Conservation (phyloP, 2,113 vertebrate genomes). For the Nothocercus nigrocapillus region DNA sequence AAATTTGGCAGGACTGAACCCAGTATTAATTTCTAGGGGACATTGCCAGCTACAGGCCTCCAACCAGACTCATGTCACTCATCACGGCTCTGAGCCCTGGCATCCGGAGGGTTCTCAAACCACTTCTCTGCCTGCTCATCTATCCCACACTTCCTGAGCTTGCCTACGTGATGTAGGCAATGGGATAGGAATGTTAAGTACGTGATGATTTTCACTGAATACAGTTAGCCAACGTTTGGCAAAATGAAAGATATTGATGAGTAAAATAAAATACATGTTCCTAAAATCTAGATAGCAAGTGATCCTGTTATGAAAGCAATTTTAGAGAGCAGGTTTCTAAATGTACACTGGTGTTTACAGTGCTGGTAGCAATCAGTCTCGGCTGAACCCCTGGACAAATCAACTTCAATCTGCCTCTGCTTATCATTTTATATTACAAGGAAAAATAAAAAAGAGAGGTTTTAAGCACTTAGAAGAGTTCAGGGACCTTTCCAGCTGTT, state of each 20-base stretch:
- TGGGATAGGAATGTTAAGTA: not conserved
- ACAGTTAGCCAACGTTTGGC: not conserved
- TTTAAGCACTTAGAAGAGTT: not conserved
- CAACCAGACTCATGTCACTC: no score
- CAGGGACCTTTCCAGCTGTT: not conserved
- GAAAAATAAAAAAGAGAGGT: not conserved
- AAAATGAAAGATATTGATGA: constrained; percentile 7
- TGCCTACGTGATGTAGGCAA: no score
- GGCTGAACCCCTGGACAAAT: not conserved
- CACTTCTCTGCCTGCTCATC: no score
- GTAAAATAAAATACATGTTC: constrained; percentile 1
- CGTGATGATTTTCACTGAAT: not conserved
- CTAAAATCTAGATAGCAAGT: constrained; percentile 13
- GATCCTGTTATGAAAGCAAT: not conserved
- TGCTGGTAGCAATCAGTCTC: not conserved
- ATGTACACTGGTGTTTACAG: not conserved
- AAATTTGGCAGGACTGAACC: no score
- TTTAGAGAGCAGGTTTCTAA: not conserved
- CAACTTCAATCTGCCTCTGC: not conserved
- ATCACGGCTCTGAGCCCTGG: no score
- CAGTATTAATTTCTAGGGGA: no score
- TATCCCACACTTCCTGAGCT: no score
- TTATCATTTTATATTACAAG: not conserved
- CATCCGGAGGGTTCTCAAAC: no score
- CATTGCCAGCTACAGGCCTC: no score